Base-by-base conservation (phyloP, 2,888 invertebrate species). In the Orchesella flavescens region DNA sequence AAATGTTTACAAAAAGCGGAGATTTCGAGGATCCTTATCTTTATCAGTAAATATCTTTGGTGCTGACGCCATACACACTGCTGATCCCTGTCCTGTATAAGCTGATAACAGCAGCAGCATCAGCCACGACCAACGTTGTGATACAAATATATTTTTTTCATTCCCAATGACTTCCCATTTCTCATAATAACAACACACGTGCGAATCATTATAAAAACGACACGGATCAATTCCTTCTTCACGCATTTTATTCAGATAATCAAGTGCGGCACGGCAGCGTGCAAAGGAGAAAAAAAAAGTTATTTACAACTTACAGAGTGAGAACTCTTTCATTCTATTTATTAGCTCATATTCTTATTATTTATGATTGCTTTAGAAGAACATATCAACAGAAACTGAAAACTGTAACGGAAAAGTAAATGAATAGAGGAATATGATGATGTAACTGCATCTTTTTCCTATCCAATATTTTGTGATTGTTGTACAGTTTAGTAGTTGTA, bases 241-340 rank as follows among this genome's bases (percentile, higher is more conserved):
- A 61, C 61, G 24, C 61, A 61, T 23, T 61, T 61, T 61, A 61
- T 61, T 61, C 61, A 21, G 12, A 61, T 13, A 61, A 24, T 61
- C 61, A 61, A 61, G 13, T 24, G 61, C 10, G n/a, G 24, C 24
- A n/a, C 13, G n/a, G 61, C 24, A 61, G 12, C 24, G 24, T 61
- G 23, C 53, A 53, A 53, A 53, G 4, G 3, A 53, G 10, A 57
- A 3, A 12, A 57, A 57, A 57, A 57, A 57, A 57, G n/a, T 10
- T 2, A n/a, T 3, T 10, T 57, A 9, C 5, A 5, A 57, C n/a
- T 55, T 10, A 55, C 10, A 17, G 19, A 57, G 57, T 57, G 57
- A 57, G 19, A 57, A 57, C 19, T 34, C 34, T 34, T 34, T 34
- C 34, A 57, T 57, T n/a, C 53, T n/a, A 57, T 17, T 61, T 61